phyloP scores from a whole-genome alignment of 2,888 invertebrate genomes.

The Charanyca ferruginea region DNA sequence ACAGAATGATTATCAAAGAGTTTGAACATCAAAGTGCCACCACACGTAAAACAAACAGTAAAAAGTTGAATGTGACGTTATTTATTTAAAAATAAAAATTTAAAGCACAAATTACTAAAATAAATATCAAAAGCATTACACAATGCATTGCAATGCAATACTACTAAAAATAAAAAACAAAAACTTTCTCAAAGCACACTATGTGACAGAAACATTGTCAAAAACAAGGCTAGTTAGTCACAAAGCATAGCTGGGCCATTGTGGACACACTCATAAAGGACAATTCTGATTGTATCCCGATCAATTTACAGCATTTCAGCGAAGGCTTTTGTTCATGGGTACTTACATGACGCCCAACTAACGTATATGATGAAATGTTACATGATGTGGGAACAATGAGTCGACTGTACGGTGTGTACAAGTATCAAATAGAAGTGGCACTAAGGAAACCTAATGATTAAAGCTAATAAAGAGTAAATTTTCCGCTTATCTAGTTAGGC shows the following conservation, averaged over 20 bases:
- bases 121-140: no score
- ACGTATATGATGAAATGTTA: slow-evolving; percentile 33
- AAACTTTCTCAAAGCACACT: background rate
- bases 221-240: slow-evolving; percentile 30
- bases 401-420: background rate
- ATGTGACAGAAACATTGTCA: slow-evolving; percentile 3
- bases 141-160: no score
- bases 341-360: slow-evolving; percentile 9
- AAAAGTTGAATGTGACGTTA: no score
- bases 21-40: background rate
- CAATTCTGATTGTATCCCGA: slow-evolving; percentile 40
- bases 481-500: background rate
- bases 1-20: background rate
- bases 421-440: slow-evolving; percentile 3
- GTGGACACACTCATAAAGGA: slow-evolving; percentile 8
- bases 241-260: slow-evolving; percentile 27
- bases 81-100: no score
- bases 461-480: background rate
- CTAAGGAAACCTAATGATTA: slow-evolving; percentile 3
- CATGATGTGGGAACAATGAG: slow-evolving; percentile 23
- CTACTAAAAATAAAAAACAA: no score
- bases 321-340: slow-evolving; percentile 37
- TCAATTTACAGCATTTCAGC: slow-evolving; percentile 49
- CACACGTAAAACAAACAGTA: no score
- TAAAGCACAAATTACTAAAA: no score